These are phyloP conservation scores for Dolichallabes microphthalmus DNA, from an alignment of 2,113 vertebrate genomes.

Conservation along the genomic window DNA sequence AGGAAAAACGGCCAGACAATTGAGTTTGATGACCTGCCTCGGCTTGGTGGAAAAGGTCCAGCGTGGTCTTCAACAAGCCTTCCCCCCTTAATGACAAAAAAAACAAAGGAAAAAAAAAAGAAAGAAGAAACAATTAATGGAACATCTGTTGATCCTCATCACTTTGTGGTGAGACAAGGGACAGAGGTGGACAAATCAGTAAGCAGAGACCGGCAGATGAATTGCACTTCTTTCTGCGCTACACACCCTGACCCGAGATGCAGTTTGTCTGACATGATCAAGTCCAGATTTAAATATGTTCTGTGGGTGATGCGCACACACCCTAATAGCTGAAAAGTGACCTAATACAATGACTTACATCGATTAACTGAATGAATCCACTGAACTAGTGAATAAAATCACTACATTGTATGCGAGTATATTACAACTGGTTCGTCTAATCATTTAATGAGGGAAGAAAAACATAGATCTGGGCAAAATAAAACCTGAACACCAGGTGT, in stretches of 20 bases:
- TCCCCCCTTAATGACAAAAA: slow-evolving; percentile 82
- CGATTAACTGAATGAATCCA: neutral
- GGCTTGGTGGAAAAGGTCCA: slow-evolving; percentile 91
- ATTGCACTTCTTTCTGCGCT: neutral
- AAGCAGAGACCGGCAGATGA: neutral
- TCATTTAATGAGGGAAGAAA: neutral
- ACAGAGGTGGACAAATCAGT: slow-evolving; percentile 2
- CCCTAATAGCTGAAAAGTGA: neutral
- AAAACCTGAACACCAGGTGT: no score
- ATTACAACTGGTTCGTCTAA: neutral
- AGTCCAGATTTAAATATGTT: neutral
- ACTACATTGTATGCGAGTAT: neutral
- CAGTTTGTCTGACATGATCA: neutral
- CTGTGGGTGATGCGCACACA: neutral
- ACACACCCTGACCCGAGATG: neutral
- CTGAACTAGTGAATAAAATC: neutral
- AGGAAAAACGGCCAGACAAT: slow-evolving; percentile 10
- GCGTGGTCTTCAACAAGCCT: slow-evolving; percentile 91
- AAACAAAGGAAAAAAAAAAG: slow-evolving; percentile 4
- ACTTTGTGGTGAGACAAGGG: neutral
- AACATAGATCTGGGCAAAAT: neutral
- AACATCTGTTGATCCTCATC: neutral
- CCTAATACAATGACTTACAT: neutral
- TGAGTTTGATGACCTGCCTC: slow-evolving; percentile 75
- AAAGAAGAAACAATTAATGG: neutral